phyloP scores from a whole-genome alignment of 2,113 vertebrate genomes.

The Trichechus manatus region DNA sequence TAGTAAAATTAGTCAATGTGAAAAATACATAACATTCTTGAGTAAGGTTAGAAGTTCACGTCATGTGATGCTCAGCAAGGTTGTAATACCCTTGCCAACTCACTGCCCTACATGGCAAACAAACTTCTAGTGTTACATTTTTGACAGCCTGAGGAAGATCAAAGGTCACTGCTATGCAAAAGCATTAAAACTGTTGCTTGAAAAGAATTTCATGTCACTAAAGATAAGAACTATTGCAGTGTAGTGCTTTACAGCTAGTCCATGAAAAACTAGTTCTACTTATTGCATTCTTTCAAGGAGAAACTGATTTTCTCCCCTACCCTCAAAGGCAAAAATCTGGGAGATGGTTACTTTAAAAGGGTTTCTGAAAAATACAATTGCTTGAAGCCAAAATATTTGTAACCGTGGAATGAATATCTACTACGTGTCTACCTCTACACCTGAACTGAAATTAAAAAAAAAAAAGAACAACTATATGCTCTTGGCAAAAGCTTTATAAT shows the following conservation, averaged over 20 bases:
- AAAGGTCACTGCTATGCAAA: conserved; percentile 79
- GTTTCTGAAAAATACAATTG: conserved; percentile 62
- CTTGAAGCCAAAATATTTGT: conserved; percentile 59
- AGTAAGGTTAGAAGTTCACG: conserved; percentile 85
- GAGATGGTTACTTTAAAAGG: conserved; percentile 61
- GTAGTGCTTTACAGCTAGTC: conserved; percentile 59
- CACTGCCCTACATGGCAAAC: conserved; percentile 67
- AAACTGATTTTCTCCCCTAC: conserved; percentile 49
- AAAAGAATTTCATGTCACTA: conserved; percentile 77
- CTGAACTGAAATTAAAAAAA: neutral
- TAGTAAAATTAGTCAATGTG: conserved; percentile 66
- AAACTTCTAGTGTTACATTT: conserved; percentile 81
- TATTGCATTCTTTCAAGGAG: conserved; percentile 66
- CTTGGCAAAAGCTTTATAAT: conserved; percentile 65
- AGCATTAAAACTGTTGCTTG: conserved; percentile 78
- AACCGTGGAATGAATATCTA: conserved; percentile 27
- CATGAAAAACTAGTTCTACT: conserved; percentile 61
- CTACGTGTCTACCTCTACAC: conserved; percentile 43
- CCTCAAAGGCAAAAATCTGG: conserved; percentile 71
- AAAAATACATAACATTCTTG: conserved; percentile 82
- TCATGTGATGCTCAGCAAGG: conserved; percentile 77
- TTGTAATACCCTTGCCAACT: conserved; percentile 79
- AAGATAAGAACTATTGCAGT: conserved; percentile 67
- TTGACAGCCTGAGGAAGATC: conserved; percentile 69
- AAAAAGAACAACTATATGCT: neutral